Base-by-base conservation (phyloP, 2,113 vertebrate genomes). In the Varanus komodoensis region DNA sequence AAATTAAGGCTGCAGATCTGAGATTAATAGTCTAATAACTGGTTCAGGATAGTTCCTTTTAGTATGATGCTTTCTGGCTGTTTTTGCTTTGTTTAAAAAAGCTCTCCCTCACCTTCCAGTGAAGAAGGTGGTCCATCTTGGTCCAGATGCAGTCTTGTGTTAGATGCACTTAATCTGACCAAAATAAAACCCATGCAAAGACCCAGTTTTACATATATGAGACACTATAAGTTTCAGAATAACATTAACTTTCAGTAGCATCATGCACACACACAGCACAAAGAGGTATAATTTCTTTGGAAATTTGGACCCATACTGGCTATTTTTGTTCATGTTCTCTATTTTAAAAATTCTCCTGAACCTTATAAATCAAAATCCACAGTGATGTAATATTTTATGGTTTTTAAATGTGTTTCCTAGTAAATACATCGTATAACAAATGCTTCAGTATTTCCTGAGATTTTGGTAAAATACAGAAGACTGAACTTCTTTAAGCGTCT, bases 401-500 rank as follows among this genome's bases (percentile, higher is more conserved):
- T 90, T 91, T 17, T 77, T 34, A 78, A 86, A 84, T 23, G 68
- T 64, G 5, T 44, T 78, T 77, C 17, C 64, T 68, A 61, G 87
- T 75, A 19, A 34, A n/a, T 86, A 27, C 52, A 25, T 69, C 64
- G 19, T 44, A 68, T 48, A 80, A 9, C 27, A 23, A 44, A 12
- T 77, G 21, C 67, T 78, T 87, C 38, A 67, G 25, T 68, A 79
- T 78, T 34, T 87, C 8, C 54, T 80, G 92, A 73, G 88, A 89
- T 89, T 89, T 61, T 85, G 48, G 93, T 27, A 86, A 86, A 25
- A 92, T 57, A 83, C 6, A 54, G 12, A 71, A 67, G n/a, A 25
- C 52, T 69, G n/a, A 19, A 50, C 29, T 73, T 29, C 12, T n/a
- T 89, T 82, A 82, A 52, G 23, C 50, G 57, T 15, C 27, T n/a